These are phyloP conservation scores for Poeciliopsis presidionis DNA, from an alignment of 2,797 vertebrate species.

Conservation along the genomic window DNA sequence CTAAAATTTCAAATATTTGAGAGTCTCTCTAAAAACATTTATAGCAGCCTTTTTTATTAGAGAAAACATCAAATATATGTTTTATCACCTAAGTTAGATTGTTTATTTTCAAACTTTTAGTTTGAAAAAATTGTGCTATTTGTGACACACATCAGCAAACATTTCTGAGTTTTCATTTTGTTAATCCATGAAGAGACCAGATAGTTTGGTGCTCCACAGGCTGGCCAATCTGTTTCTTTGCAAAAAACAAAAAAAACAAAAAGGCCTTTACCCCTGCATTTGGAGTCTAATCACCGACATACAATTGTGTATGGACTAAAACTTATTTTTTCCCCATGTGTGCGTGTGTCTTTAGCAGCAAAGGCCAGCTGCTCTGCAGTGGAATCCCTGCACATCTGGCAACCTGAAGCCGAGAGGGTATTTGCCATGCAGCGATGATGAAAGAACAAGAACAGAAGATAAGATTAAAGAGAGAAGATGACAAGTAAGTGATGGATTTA, in stretches of 20 bases:
- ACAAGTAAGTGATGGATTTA: slow-evolving; percentile 38
- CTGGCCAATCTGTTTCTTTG: background rate
- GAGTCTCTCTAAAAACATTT: too few relatives aligned
- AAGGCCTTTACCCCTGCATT: slow-evolving; percentile 16
- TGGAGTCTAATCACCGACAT: slow-evolving; percentile 17
- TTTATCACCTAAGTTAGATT: too few relatives aligned
- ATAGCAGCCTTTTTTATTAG: too few relatives aligned
- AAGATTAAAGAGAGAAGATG: slow-evolving; percentile 33
- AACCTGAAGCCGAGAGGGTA: slow-evolving; percentile 45
- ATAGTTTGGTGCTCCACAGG: slow-evolving; percentile 6
- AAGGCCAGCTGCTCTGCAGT: slow-evolving; percentile 58
- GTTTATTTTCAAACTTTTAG: too few relatives aligned
- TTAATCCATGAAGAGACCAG: background rate
- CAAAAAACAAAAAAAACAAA: background rate
- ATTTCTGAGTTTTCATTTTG: too few relatives aligned
- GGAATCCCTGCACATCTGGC: slow-evolving; percentile 72
- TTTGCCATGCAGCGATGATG: slow-evolving; percentile 21
- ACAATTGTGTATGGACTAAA: slow-evolving; percentile 15
- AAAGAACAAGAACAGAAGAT: slow-evolving; percentile 13
- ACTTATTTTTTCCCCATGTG: slow-evolving; percentile 2
- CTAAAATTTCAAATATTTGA: background rate
- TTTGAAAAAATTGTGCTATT: too few relatives aligned
- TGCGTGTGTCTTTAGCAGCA: slow-evolving; percentile 30
- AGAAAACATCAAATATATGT: too few relatives aligned
- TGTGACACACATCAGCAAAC: too few relatives aligned